Percentiles rank a stretch among this genome's conserved stretches.
phyloP scores from a whole-genome alignment of 2,888 invertebrate genomes.

The Diarsia rubi region DNA sequence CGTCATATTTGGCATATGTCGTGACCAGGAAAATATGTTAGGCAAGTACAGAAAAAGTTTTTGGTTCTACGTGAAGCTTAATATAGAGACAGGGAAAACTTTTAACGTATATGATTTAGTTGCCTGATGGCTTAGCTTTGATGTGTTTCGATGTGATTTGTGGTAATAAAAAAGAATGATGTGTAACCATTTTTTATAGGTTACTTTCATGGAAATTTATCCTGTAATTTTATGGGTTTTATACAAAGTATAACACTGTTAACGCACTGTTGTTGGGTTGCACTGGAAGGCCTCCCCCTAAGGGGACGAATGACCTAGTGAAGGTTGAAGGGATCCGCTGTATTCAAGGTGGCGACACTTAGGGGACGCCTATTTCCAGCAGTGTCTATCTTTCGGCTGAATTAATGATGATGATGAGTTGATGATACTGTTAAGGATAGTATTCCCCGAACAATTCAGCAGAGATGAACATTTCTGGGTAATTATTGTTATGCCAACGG shows the following conservation, averaged over 20 bases:
- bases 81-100: constrained; percentile 56
- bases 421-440: neutral
- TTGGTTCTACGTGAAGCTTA: constrained; percentile 43
- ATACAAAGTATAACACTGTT: neutral
- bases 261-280: too few species aligned
- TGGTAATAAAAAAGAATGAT: neutral
- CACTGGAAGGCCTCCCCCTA: too few species aligned
- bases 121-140: constrained; percentile 38
- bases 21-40: constrained; percentile 63
- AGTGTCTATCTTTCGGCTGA: too few species aligned
- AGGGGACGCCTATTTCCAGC: too few species aligned
- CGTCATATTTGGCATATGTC: constrained; percentile 65
- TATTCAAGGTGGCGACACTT: too few species aligned
- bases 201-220: too few species aligned
- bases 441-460: neutral
- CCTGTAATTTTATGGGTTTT: neutral
- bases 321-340: too few species aligned
- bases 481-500: neutral
- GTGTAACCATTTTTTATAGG: neutral
- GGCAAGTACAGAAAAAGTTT: constrained; percentile 52
- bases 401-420: neutral
- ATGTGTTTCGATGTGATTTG: constrained; percentile 35
- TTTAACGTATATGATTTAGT: constrained; percentile 57
- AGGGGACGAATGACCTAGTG: too few species aligned
- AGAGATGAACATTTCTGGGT: neutral